Percentiles rank a stretch among this genome's conserved stretches.
Evolutionary conservation across 1,140 invertebrate genomes (phyloP).

Genomic region (Babylonia areolata): DNA sequence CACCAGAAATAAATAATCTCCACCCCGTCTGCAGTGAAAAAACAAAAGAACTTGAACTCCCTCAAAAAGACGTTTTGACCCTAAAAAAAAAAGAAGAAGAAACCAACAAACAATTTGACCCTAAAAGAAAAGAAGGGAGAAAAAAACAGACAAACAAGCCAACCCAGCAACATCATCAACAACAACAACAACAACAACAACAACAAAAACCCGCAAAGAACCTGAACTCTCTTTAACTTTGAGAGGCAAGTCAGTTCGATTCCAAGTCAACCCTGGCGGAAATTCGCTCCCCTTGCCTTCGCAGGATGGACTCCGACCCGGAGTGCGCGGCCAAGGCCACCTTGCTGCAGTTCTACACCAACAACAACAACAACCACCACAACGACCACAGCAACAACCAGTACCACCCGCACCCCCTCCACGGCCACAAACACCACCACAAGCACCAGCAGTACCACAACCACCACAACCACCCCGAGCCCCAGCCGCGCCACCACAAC

Average conservation of each 20-base stretch:
- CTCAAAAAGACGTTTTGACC: too few relatives aligned
- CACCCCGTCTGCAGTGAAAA: too few relatives aligned
- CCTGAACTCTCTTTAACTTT: background rate
- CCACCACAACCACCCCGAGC: too few relatives aligned
- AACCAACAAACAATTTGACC: too few relatives aligned
- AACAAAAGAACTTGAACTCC: too few relatives aligned
- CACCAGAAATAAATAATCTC: background rate
- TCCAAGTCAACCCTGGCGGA: background rate
- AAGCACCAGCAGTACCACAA: background rate
- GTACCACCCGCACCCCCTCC: background rate
- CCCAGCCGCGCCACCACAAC: background rate
- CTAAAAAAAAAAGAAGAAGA: too few relatives aligned
- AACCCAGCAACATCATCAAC: too few relatives aligned
- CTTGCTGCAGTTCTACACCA: background rate
- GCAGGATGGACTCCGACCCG: constrained; percentile 35
- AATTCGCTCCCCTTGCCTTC: background rate
- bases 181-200: too few relatives aligned
- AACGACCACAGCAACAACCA: background rate
- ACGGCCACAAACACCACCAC: background rate
- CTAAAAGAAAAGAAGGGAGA: too few relatives aligned
- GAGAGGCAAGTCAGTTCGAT: too few relatives aligned
- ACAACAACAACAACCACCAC: background rate
- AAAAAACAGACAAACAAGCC: too few relatives aligned
- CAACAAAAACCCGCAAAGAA: background rate
- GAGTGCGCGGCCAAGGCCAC: constrained; percentile 25